Evolutionary conservation across 2,888 invertebrate species (phyloP), one percentile per base, ranked within the genome.

Genomic region (Carpatolechia fugitivella): DNA sequence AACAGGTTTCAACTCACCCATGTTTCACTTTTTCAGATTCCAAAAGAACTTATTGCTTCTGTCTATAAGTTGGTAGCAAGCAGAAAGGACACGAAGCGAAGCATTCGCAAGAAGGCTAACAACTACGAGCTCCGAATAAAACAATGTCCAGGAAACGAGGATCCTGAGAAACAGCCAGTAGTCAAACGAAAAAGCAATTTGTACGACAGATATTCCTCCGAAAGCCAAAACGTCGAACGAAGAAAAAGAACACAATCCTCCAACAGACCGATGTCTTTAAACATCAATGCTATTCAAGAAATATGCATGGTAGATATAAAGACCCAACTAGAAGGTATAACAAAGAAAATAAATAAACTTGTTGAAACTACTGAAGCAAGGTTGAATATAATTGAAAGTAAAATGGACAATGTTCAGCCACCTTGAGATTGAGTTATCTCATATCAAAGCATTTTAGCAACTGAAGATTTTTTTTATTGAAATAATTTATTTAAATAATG

Each of bases 31-130:
- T 79, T 83, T 24, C 77, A 91, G 85, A 92, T 94, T 64, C 96
- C 96, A 0, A 94, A 93, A 69, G 95, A 96, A 44, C 84, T 96
- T 53, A 93, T 96, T 64, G 86, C 92, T 48, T 93, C 93, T 36
- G 92, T 95, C 47, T 95, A 95, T 78, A 93, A 94, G 69, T 85
- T 96, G 70, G 95, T 95, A 0, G 93, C 93, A 0, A 94, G 94
- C 62, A 91, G 93, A 10, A 93, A 93, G 66, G 91, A 91, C 63
- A 92, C 90, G 54, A 91, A 91, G 56, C 91, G 47, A 1, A 38
- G 91, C 69, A 92, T 91, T 63, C 76, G 91, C 55, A 83, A 90
- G 7, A 86, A 83, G 60, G 88, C 85, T 56, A 89, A 86, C 59
- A 89, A 89, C 56, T 90, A 90, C 58, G 86, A 87, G 67, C 87